Conservation (phyloP, 2,113 vertebrate species). For the Vulpes vulpes region DNA sequence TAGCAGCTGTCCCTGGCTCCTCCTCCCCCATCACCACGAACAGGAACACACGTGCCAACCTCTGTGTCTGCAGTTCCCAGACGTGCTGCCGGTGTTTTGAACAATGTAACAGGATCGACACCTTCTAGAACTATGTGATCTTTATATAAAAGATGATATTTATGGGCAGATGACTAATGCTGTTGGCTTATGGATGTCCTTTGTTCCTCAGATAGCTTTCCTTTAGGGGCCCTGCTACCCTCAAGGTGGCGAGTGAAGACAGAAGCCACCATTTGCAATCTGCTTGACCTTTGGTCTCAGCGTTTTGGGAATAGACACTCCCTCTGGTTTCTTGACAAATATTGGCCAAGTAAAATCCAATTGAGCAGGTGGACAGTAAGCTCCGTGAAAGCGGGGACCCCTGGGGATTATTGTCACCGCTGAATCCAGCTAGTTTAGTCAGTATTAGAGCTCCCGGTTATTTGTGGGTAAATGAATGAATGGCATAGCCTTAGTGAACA, state of each 20-base stretch:
- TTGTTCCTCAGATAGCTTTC: not conserved
- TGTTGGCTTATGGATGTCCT: not conserved
- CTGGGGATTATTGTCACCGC: accelerated
- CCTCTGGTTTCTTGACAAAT: not conserved
- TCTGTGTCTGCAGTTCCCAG: not conserved
- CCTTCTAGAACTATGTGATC: not conserved
- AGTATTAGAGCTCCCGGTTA: accelerated
- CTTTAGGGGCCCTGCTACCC: not conserved
- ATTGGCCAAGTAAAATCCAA: not conserved
- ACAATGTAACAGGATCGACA: not conserved
- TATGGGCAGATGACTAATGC: not conserved
- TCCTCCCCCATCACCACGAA: not conserved
- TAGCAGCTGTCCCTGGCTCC: not conserved
- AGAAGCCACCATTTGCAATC: not conserved
- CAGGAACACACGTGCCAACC: accelerated
- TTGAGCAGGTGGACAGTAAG: too few species aligned
- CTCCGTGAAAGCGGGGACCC: not conserved
- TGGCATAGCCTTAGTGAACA: not conserved
- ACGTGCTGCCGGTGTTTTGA: not conserved
- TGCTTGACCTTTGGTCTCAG: not conserved
- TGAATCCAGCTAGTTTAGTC: accelerated
- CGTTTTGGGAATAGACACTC: not conserved
- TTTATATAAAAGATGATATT: not conserved
- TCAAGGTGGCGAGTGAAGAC: not conserved
- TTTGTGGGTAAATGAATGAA: not conserved